Evolutionary conservation across 2,113 vertebrate species (phyloP).

Genomic region (Rhabdomys dilectus): DNA sequence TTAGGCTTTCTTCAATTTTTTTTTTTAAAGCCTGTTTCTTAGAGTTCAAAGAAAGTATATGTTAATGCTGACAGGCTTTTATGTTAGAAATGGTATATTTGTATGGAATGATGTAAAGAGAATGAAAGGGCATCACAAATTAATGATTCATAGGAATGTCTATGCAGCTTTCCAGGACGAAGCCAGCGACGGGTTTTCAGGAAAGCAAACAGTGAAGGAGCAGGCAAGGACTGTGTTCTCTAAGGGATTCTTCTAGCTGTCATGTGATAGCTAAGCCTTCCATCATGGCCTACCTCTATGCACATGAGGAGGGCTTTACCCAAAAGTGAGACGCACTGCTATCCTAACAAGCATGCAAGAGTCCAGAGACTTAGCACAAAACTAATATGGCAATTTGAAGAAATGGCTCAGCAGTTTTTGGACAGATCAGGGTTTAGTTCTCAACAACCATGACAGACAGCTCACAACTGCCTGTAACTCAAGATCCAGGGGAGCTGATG

Average conservation of each 20-base stretch:
- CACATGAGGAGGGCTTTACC: not conserved
- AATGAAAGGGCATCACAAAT: not conserved
- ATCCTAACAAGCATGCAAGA: not conserved
- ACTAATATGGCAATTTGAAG: not conserved
- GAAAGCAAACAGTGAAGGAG: not conserved
- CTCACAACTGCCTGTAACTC: not conserved
- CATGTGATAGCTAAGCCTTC: not conserved
- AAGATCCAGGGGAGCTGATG: not conserved
- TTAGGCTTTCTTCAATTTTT: not conserved
- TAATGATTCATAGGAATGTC: not conserved
- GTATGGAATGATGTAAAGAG: not conserved
- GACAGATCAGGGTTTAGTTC: not conserved
- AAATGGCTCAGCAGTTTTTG: not conserved
- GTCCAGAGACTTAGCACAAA: not conserved
- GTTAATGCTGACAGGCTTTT: not conserved
- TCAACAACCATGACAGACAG: not conserved
- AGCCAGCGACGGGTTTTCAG: not conserved
- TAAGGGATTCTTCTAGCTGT: not conserved
- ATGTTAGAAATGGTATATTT: constrained; percentile 13
- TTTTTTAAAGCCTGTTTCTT: not conserved
- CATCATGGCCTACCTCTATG: no score
- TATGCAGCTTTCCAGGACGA: not conserved
- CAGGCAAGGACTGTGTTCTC: fast-evolving
- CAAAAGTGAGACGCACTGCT: not conserved
- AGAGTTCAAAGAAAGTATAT: constrained; percentile 17